phyloP scores from a whole-genome alignment of 2,888 invertebrate genomes.

The Oasisia sp. region DNA sequence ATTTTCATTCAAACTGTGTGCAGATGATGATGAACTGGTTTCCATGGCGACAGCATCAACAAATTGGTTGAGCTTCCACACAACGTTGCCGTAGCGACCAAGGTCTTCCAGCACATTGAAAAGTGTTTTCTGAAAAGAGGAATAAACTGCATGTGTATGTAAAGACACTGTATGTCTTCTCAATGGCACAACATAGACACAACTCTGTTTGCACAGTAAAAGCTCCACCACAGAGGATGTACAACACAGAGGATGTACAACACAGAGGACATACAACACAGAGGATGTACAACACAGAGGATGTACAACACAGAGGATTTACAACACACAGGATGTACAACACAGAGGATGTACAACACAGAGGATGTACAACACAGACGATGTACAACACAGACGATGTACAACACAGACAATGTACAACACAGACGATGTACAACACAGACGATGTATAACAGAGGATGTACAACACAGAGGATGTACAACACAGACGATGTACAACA shows the following conservation, averaged over 20 bases:
- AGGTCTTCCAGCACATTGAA: slow-evolving; percentile 42
- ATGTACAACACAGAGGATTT: too few relatives aligned
- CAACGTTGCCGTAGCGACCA: slow-evolving; percentile 48
- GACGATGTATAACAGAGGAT: neutral
- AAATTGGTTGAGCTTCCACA: slow-evolving; percentile 50
- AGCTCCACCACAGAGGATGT: neutral
- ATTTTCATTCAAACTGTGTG: neutral
- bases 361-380: neutral
- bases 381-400: neutral
- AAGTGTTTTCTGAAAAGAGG: slow-evolving; percentile 27
- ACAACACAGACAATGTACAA: too few relatives aligned
- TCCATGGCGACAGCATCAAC: slow-evolving; percentile 35
- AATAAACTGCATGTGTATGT: neutral
- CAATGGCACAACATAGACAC: neutral
- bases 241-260: neutral
- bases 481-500: too few relatives aligned
- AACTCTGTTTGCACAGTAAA: neutral
- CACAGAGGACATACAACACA: too few relatives aligned
- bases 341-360: neutral
- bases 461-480: neutral
- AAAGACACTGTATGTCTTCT: neutral
- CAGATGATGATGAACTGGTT: neutral
- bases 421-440: neutral
- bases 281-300: neutral
- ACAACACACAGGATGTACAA: too few relatives aligned